Percentiles rank a stretch among this genome's conserved stretches.
Conservation (phyloP, 2,113 vertebrate genomes). For the Pomatostomus ruficeps region DNA sequence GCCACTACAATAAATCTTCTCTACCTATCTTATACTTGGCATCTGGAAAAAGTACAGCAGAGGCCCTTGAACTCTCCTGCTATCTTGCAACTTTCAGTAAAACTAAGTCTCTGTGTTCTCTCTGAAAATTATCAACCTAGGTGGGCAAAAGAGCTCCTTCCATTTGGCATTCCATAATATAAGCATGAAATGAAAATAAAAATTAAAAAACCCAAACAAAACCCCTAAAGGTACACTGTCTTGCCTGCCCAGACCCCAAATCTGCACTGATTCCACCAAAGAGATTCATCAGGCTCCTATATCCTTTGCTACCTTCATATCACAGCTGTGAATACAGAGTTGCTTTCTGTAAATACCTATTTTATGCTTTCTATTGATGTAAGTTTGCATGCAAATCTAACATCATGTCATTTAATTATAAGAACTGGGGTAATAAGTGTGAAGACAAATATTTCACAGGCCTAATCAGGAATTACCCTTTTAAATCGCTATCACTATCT, state of each 20-base stretch:
- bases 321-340: background rate
- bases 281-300: background rate
- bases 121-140: background rate
- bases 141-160: background rate
- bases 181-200: background rate
- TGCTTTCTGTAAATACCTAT: background rate
- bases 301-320: background rate
- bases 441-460: constrained; percentile 54
- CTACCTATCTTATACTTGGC: background rate
- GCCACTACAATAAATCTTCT: background rate
- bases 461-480: constrained; percentile 47
- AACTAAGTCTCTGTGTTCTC: background rate
- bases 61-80: background rate
- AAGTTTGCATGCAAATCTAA: constrained; percentile 13
- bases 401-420: constrained; percentile 46
- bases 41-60: background rate
- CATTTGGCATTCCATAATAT: background rate
- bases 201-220: background rate
- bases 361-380: constrained; percentile 23
- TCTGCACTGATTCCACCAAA: background rate
- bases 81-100: background rate
- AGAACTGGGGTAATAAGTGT: constrained; percentile 11
- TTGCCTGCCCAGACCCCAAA: background rate
- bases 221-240: background rate
- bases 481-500: constrained; percentile 39